phyloP scores from a whole-genome alignment of 2,888 invertebrate species.

The Alcis repandata region DNA sequence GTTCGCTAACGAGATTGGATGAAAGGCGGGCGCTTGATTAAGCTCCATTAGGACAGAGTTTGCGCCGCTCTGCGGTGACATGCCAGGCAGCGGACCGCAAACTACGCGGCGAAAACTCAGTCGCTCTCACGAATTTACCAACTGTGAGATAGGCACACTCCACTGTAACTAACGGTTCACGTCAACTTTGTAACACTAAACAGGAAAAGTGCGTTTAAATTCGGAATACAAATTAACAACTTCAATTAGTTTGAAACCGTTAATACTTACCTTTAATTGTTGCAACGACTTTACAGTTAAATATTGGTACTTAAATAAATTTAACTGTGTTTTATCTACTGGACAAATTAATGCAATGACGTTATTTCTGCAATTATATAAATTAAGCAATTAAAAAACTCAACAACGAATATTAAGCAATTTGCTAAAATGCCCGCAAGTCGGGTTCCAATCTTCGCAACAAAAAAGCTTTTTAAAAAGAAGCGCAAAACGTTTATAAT shows the following conservation, averaged over 20 bases:
- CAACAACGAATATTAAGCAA: slow-evolving; percentile 42
- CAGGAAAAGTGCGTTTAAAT: slow-evolving; percentile 1
- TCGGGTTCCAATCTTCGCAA: slow-evolving; percentile 42
- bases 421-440: slow-evolving; percentile 40
- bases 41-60: slow-evolving; percentile 69
- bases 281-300: neutral
- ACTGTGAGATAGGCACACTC: slow-evolving; percentile 6
- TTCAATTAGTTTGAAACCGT: neutral
- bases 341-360: slow-evolving; percentile 24
- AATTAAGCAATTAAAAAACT: slow-evolving; percentile 30
- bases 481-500: slow-evolving; percentile 43
- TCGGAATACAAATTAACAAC: too few relatives aligned
- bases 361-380: slow-evolving; percentile 36
- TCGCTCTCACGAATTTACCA: slow-evolving; percentile 27
- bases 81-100: slow-evolving; percentile 64
- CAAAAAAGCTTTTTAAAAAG: slow-evolving; percentile 45
- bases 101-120: slow-evolving; percentile 57
- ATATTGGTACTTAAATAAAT: neutral
- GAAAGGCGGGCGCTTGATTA: slow-evolving; percentile 76
- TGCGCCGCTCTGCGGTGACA: slow-evolving; percentile 61
- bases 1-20: slow-evolving; percentile 78
- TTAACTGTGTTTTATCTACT: slow-evolving; percentile 3
- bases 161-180: slow-evolving; percentile 4
- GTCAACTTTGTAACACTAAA: slow-evolving; percentile 5
- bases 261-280: neutral